These are phyloP conservation scores for Hydra vulgaris DNA, from an alignment of 30 jellyfish, hydroid and myxozoan species.

Conservation along the genomic window DNA sequence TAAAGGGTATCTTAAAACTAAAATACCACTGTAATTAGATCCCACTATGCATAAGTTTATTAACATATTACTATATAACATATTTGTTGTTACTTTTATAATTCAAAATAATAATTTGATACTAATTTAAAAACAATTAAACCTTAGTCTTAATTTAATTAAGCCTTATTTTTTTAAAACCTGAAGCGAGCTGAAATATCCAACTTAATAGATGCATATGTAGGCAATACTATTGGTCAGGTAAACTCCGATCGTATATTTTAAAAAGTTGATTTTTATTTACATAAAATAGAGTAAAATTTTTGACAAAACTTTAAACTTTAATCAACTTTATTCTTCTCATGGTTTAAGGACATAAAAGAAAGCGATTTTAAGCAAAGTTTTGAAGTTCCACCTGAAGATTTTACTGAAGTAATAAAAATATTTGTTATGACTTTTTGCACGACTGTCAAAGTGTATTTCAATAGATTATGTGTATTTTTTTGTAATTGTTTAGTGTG, in stretches of 20 bases:
- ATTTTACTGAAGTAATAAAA: conserved; percentile 38
- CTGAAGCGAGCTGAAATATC: conserved; percentile 72
- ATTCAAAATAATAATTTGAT: no score
- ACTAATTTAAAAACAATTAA: not conserved
- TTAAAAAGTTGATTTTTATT: not conserved
- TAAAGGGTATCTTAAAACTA: no score
- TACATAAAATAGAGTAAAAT: no score
- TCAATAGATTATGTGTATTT: no score
- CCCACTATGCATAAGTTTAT: no score
- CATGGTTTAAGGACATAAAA: conserved; percentile 49
- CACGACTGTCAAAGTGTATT: no score
- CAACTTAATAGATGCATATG: conserved; percentile 68
- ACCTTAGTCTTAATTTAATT: not conserved
- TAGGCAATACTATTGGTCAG: conserved; percentile 79
- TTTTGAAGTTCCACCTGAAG: conserved; percentile 57
- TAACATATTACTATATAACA: no score
- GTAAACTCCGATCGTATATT: conserved; percentile 21
- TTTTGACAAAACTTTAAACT: no score
- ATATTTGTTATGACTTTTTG: not conserved
- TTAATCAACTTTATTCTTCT: no score
- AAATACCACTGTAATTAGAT: no score
- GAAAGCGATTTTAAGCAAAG: conserved; percentile 32
- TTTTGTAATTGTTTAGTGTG: no score
- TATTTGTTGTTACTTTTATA: no score
- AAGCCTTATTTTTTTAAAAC: not conserved